Percentiles rank a stretch among this genome's conserved stretches.
Conservation (phyloP, 2,888 invertebrate genomes). For the Nomada ruficornis region DNA sequence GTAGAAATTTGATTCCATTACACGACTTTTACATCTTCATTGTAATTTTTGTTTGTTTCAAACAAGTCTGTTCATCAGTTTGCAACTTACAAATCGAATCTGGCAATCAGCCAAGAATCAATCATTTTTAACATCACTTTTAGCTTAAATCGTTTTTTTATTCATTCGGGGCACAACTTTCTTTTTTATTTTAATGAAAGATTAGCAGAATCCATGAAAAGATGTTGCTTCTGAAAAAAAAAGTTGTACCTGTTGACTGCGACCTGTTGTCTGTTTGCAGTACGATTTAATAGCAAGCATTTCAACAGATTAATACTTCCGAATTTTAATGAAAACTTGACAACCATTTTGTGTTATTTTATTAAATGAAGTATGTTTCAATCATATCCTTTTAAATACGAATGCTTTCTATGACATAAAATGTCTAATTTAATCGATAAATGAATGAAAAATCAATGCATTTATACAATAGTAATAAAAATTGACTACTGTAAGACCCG, state of each 20-base stretch:
- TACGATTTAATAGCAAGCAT: slow-evolving; percentile 34
- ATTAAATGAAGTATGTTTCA: slow-evolving; percentile 22
- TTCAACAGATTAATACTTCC: slow-evolving; percentile 39
- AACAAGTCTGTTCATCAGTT: neutral
- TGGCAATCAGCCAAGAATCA: neutral
- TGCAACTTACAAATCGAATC: slow-evolving; percentile 7
- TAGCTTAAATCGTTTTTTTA: slow-evolving; percentile 6
- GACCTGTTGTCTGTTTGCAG: slow-evolving; percentile 1
- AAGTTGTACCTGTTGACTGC: slow-evolving; percentile 37
- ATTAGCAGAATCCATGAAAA: neutral
- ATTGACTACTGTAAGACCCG: neutral
- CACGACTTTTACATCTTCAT: slow-evolving; percentile 25
- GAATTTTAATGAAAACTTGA: slow-evolving; percentile 15
- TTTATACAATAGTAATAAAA: too few species aligned
- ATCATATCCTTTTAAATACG: slow-evolving; percentile 17
- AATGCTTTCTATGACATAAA: neutral
- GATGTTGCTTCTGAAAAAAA: slow-evolving; percentile 17
- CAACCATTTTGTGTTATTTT: slow-evolving; percentile 19
- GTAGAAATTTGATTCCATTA: slow-evolving; percentile 28
- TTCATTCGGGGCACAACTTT: neutral
- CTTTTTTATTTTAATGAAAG: too few species aligned
- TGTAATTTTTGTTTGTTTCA: slow-evolving; percentile 30
- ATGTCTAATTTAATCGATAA: slow-evolving; percentile 22
- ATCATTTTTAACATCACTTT: slow-evolving; percentile 2
- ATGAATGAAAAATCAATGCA: slow-evolving; percentile 27